phyloP scores from a whole-genome alignment of 1,140 invertebrate species.

The Drosophila jambulina region DNA sequence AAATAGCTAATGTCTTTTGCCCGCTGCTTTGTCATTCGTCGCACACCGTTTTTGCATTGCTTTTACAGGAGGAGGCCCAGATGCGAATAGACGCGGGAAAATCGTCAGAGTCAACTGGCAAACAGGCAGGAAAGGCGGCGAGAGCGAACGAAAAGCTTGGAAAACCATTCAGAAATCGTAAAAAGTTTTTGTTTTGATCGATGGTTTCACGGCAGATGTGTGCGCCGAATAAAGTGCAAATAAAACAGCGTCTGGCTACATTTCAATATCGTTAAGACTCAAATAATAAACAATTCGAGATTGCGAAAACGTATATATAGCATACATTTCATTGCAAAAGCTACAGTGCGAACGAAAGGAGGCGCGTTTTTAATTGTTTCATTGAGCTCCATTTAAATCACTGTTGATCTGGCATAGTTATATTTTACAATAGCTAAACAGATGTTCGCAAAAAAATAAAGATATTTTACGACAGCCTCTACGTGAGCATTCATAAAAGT shows the following conservation, averaged over 20 bases:
- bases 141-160: constrained; percentile 32
- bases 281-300: constrained; percentile 29
- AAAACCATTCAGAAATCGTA: constrained; percentile 44
- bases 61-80: constrained; percentile 34
- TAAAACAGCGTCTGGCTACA: constrained; percentile 17
- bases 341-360: constrained; percentile 10
- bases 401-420: constrained; percentile 7
- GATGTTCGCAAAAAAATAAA: constrained; percentile 1
- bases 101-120: constrained; percentile 21
- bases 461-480: constrained; percentile 23
- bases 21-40: constrained; percentile 49
- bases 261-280: constrained; percentile 10
- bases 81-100: constrained; percentile 26
- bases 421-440: constrained; percentile 11
- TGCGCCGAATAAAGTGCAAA: constrained; percentile 17
- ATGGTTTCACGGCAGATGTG: constrained; percentile 40
- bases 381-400: constrained; percentile 3
- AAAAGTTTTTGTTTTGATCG: constrained; percentile 45
- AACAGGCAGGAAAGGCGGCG: constrained; percentile 13
- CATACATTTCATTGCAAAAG: neutral
- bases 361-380: constrained; percentile 2
- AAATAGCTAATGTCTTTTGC: constrained; percentile 70
- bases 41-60: constrained; percentile 48
- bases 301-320: neutral
- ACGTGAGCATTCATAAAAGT: constrained; percentile 24